Percentiles rank a stretch among this genome's conserved stretches.
These are phyloP conservation scores for Creontiades dilutus DNA, from an alignment of 2,888 invertebrate genomes.

Conservation along the genomic window DNA sequence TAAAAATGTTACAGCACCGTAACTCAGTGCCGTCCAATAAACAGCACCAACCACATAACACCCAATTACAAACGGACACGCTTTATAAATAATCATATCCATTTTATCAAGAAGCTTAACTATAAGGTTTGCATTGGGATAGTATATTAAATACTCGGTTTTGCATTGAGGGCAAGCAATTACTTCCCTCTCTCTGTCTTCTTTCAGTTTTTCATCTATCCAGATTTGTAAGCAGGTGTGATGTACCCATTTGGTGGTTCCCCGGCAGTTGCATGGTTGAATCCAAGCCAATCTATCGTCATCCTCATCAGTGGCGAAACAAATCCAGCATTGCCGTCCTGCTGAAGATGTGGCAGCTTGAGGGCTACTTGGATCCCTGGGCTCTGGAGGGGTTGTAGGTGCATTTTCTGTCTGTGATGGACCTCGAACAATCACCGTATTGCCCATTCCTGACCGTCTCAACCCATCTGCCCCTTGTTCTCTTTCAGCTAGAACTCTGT, in stretches of 20 bases:
- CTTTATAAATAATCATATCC: constrained; percentile 92
- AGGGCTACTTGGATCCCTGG: not conserved
- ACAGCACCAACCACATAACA: constrained; percentile 93
- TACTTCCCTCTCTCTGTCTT: constrained; percentile 87
- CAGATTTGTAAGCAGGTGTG: constrained; percentile 95
- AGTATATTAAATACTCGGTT: constrained; percentile 95
- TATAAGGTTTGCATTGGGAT: constrained; percentile 92
- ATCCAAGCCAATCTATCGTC: constrained; percentile 94
- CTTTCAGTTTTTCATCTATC: constrained; percentile 98
- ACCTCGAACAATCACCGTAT: not conserved
- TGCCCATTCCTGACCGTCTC: not conserved
- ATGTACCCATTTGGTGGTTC: constrained; percentile 94
- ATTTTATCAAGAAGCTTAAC: constrained; percentile 92
- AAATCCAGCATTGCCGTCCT: constrained; percentile 91
- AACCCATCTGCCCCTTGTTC: not conserved
- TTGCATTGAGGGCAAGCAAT: constrained; percentile 95
- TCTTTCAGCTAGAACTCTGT: constrained; percentile 19
- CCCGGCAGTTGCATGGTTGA: constrained; percentile 95
- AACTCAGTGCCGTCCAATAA: constrained; percentile 98
- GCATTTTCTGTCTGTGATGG: constrained; percentile 10
- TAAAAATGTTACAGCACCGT: constrained; percentile 97
- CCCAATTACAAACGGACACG: constrained; percentile 97
- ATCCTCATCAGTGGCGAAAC: constrained; percentile 97
- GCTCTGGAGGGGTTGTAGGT: not conserved
- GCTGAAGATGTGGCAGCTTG: not conserved